Evolutionary conservation across 1,140 invertebrate species (phyloP).

Genomic region (Ridgeia piscesae): DNA sequence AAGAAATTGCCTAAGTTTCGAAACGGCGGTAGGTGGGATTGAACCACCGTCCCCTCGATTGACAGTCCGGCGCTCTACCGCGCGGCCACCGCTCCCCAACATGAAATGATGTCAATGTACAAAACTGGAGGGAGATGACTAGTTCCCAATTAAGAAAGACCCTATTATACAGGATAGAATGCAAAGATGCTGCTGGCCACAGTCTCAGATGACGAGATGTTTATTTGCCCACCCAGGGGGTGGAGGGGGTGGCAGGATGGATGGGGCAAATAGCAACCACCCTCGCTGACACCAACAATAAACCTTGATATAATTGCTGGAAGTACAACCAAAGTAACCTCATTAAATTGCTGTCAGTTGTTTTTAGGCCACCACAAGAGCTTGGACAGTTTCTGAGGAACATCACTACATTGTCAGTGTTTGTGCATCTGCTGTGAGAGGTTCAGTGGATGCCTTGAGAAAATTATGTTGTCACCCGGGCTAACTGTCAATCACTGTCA

Average conservation of each 20-base stretch:
- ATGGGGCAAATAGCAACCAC: neutral
- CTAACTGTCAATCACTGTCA: neutral
- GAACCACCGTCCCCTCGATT: too few species aligned
- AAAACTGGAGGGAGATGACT: too few species aligned
- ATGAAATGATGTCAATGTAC: too few species aligned
- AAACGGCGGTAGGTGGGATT: too few species aligned
- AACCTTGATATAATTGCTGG: neutral
- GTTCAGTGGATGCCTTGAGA: neutral
- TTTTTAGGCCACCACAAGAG: neutral
- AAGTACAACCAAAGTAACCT: neutral
- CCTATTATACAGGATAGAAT: neutral
- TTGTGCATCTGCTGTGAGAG: neutral
- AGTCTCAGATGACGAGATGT: neutral
- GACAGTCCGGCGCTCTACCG: too few species aligned
- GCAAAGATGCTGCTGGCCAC: neutral
- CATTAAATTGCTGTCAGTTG: neutral
- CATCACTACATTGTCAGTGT: neutral
- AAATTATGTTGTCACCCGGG: neutral
- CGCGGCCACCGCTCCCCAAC: too few species aligned
- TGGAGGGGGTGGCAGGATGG: neutral
- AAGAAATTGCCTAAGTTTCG: too few species aligned
- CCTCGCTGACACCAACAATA: neutral
- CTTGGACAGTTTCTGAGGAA: neutral
- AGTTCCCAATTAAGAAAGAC: too few species aligned
- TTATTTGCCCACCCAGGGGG: neutral